Conservation (phyloP, 2,888 invertebrate genomes). For the Eristalinus aeneus region DNA sequence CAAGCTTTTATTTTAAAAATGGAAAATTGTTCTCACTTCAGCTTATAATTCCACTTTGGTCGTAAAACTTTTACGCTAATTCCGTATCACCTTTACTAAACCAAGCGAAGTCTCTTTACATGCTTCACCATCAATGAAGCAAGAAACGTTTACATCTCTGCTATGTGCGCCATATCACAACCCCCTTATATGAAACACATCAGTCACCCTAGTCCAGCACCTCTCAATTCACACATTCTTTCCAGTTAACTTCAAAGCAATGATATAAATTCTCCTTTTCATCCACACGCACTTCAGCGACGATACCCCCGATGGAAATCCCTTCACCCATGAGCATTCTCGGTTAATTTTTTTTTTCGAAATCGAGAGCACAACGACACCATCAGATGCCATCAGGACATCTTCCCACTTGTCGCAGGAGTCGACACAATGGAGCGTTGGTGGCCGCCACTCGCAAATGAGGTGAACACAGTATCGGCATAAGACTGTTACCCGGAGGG, state of each 20-base stretch:
- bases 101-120: no score
- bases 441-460: neutral
- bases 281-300: neutral
- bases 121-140: neutral
- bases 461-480: conserved; percentile 2
- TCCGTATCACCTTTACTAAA: no score
- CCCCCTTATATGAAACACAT: neutral
- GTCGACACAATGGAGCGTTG: conserved; percentile 6
- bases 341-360: neutral
- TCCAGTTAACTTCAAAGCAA: neutral
- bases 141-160: neutral
- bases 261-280: neutral
- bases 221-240: neutral
- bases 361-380: conserved; percentile 20
- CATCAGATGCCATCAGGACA: conserved; percentile 28
- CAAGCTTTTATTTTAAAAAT: no score
- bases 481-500: neutral
- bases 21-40: no score
- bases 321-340: neutral
- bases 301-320: neutral
- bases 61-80: no score
- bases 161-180: neutral
- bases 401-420: neutral
- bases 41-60: no score
- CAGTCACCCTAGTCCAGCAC: neutral